These are phyloP conservation scores for Myotis daubentonii DNA, from an alignment of 2,797 vertebrate genomes.

Conservation along the genomic window DNA sequence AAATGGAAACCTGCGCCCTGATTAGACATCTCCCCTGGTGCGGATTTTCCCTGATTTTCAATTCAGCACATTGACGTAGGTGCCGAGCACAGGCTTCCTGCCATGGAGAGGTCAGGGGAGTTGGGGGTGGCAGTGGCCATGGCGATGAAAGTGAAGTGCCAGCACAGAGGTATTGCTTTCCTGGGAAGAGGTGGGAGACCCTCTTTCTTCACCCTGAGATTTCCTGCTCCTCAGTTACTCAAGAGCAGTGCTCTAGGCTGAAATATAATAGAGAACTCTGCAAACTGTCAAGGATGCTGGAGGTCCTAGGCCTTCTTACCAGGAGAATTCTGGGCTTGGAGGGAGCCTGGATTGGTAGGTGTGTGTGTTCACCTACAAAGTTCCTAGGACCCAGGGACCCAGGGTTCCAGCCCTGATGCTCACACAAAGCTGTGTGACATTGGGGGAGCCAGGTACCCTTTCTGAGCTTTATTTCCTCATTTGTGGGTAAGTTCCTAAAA, in stretches of 20 bases:
- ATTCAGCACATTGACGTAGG: background rate
- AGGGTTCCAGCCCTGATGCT: background rate
- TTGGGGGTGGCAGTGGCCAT: background rate
- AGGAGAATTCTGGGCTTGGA: background rate
- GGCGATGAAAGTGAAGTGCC: background rate
- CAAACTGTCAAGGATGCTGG: background rate
- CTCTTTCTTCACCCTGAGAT: fast-evolving
- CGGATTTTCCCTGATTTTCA: constrained; percentile 49
- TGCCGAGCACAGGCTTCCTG: background rate
- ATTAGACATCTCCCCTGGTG: constrained; percentile 62
- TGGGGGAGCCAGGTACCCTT: background rate
- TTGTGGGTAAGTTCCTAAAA: background rate
- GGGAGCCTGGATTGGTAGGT: background rate
- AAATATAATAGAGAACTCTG: background rate
- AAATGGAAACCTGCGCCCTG: constrained; percentile 70
- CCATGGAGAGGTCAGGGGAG: background rate
- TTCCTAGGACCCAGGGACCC: background rate
- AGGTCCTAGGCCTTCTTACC: background rate
- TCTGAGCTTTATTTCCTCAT: background rate
- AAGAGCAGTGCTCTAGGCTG: background rate
- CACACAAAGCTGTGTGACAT: background rate
- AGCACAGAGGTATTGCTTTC: background rate
- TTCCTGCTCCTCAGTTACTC: background rate
- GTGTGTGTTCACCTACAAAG: background rate
- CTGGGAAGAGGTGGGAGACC: background rate